phyloP scores from a whole-genome alignment of 2,888 invertebrate species.

The Fissipunctia ypsillon region DNA sequence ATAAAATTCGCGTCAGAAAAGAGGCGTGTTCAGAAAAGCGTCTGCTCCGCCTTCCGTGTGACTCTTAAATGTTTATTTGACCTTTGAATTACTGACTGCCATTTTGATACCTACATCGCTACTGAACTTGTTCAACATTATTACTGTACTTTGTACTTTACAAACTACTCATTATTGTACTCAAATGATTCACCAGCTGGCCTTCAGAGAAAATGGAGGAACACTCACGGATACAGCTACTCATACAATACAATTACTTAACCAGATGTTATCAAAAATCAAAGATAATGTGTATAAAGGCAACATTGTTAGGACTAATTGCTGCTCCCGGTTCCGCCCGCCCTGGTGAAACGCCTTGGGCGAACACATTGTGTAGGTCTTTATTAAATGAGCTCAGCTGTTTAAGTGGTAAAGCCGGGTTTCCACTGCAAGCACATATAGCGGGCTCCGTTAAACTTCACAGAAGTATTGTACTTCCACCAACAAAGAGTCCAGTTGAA shows the following conservation, averaged over 20 bases:
- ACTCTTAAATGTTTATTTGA: slow-evolving; percentile 17
- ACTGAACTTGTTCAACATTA: slow-evolving; percentile 23
- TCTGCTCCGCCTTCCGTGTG: slow-evolving; percentile 39
- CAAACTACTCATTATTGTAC: slow-evolving; percentile 38
- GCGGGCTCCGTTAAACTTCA: not conserved
- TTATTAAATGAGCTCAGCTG: slow-evolving; percentile 67
- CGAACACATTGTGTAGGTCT: slow-evolving; percentile 73
- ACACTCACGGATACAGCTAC: slow-evolving; percentile 59
- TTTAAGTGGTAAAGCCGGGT: slow-evolving; percentile 18
- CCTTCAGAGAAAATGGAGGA: slow-evolving; percentile 51
- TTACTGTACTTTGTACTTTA: slow-evolving; percentile 27
- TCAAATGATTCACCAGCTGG: slow-evolving; percentile 55
- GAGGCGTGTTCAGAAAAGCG: slow-evolving; percentile 36
- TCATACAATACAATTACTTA: slow-evolving; percentile 70
- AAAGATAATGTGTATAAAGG: slow-evolving; percentile 76
- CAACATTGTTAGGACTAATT: slow-evolving; percentile 84
- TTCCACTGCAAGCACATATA: not conserved
- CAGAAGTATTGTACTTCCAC: not conserved
- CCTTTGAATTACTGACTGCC: slow-evolving; percentile 27
- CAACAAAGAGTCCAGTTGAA: not conserved
- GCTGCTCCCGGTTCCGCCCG: slow-evolving; percentile 81
- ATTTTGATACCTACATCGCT: slow-evolving; percentile 29
- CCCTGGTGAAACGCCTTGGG: slow-evolving; percentile 70
- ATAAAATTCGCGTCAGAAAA: slow-evolving; percentile 20
- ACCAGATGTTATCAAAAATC: slow-evolving; percentile 73